Evolutionary conservation across 2,797 vertebrate genomes (phyloP).

Genomic region (Coregonus suidteri): DNA sequence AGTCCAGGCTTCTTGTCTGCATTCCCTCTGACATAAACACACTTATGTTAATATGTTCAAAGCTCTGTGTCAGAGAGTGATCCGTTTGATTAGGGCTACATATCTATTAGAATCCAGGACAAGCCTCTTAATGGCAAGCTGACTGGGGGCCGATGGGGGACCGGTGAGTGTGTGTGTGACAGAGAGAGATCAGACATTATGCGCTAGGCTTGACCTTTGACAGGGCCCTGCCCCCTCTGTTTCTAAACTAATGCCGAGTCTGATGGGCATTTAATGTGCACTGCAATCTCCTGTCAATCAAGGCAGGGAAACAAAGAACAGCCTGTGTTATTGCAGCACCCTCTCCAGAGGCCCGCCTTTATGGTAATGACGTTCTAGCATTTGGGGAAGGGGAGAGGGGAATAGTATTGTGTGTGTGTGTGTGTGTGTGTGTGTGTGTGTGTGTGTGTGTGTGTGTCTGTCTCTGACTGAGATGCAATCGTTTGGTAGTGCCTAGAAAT

Average conservation of each 20-base stretch:
- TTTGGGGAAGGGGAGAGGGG: conserved; percentile 35
- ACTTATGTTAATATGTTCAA: conserved; percentile 39
- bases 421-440: background rate
- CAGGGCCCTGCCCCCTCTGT: conserved; percentile 55
- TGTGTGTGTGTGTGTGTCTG: background rate
- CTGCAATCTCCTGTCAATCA: conserved; percentile 76
- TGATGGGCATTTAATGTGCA: conserved; percentile 79
- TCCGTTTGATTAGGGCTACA: conserved; percentile 46
- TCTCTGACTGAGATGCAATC: background rate
- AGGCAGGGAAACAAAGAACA: conserved; percentile 70
- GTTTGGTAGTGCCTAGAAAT: conserved; percentile 27
- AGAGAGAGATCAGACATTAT: conserved; percentile 67
- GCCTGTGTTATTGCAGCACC: conserved; percentile 66
- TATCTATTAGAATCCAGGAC: conserved; percentile 56
- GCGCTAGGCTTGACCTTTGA: conserved; percentile 67
- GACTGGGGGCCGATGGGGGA: conserved; percentile 2
- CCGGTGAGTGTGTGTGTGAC: conserved; percentile 6
- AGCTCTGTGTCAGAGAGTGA: conserved; percentile 46
- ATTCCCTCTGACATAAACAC: conserved; percentile 26
- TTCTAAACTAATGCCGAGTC: conserved; percentile 68
- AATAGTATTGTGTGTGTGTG: background rate
- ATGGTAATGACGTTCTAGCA: conserved; percentile 69
- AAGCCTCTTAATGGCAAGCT: conserved; percentile 34
- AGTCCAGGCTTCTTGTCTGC: conserved; percentile 43
- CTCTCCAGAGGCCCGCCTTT: conserved; percentile 67